Percentiles rank a stretch among this genome's conserved stretches.
These are phyloP conservation scores for Pangasianodon gigas DNA, from an alignment of 2,113 vertebrate genomes.

Conservation along the genomic window DNA sequence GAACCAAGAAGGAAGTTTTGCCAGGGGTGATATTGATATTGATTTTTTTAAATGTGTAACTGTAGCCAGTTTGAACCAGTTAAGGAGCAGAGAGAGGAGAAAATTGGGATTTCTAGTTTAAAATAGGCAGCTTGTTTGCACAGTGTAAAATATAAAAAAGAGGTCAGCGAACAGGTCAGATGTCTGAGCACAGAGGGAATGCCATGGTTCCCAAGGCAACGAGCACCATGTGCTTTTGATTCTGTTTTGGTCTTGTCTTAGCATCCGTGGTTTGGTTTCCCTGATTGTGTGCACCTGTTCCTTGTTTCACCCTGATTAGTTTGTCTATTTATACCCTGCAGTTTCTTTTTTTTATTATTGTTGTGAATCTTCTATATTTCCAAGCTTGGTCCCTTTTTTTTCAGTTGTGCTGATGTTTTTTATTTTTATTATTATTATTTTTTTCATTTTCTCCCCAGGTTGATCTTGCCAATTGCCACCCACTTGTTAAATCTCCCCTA, in stretches of 20 bases:
- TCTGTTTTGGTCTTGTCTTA: not conserved
- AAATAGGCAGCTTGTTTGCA: conserved; percentile 7
- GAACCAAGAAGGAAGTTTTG: conserved; percentile 26
- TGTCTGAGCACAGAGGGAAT: not conserved
- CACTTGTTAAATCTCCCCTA: not conserved
- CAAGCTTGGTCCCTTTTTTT: not conserved
- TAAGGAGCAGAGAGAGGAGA: not conserved
- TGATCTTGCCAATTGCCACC: not conserved
- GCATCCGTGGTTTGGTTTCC: not conserved
- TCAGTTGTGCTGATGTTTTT: not conserved
- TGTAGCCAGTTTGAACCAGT: conserved; percentile 18
- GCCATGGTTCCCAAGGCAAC: not conserved
- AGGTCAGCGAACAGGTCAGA: conserved; percentile 4
- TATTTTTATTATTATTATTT: not conserved
- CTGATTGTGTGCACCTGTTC: not conserved
- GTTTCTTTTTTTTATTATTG: not conserved
- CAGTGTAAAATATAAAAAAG: not conserved
- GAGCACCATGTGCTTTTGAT: not conserved
- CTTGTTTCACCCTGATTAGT: not conserved
- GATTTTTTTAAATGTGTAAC: conserved; percentile 25
- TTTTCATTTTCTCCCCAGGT: not conserved
- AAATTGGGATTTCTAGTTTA: not conserved
- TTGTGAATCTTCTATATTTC: not conserved
- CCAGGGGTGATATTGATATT: conserved; percentile 40
- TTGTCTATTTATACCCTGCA: not conserved